Conservation (phyloP, 2,888 invertebrate genomes). For the Dorcus parallelipipedus region DNA sequence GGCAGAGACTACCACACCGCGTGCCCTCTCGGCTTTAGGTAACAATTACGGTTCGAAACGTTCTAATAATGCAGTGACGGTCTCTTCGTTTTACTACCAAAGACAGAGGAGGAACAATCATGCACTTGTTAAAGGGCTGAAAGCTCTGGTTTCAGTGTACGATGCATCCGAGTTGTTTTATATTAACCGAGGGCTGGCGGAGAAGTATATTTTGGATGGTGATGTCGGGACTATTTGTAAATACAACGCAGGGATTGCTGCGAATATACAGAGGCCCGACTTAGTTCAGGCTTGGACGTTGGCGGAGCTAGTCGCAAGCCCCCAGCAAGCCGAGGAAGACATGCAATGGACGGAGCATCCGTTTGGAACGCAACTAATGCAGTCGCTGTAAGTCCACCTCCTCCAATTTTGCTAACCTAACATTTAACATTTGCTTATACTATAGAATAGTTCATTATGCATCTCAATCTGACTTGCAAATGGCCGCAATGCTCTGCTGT, state of each 20-base stretch:
- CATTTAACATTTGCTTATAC: not conserved
- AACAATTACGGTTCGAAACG: constrained; percentile 40
- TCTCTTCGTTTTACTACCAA: constrained; percentile 78
- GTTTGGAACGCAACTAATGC: constrained; percentile 79
- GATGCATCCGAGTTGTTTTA: constrained; percentile 73
- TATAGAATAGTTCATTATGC: constrained; percentile 77
- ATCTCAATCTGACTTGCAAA: constrained; percentile 81
- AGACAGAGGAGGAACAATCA: constrained; percentile 33
- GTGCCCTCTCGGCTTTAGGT: constrained; percentile 72
- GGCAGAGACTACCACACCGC: constrained; percentile 73
- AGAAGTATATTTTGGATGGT: constrained; percentile 70
- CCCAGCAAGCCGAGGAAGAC: constrained; percentile 56
- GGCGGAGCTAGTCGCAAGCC: constrained; percentile 65
- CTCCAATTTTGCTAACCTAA: not conserved
- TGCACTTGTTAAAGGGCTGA: constrained; percentile 25
- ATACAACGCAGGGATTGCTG: constrained; percentile 75
- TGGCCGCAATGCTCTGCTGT: constrained; percentile 90
- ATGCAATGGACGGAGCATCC: constrained; percentile 81
- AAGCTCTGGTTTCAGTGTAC: constrained; percentile 68
- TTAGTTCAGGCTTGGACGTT: constrained; percentile 86
- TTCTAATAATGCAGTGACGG: constrained; percentile 43
- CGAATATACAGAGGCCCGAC: constrained; percentile 72
- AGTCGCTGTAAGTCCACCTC: constrained; percentile 69
- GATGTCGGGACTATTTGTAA: constrained; percentile 68
- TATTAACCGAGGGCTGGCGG: constrained; percentile 75